These are phyloP conservation scores for Pararge aegeria DNA, from an alignment of 1,140 invertebrate species.

Conservation along the genomic window DNA sequence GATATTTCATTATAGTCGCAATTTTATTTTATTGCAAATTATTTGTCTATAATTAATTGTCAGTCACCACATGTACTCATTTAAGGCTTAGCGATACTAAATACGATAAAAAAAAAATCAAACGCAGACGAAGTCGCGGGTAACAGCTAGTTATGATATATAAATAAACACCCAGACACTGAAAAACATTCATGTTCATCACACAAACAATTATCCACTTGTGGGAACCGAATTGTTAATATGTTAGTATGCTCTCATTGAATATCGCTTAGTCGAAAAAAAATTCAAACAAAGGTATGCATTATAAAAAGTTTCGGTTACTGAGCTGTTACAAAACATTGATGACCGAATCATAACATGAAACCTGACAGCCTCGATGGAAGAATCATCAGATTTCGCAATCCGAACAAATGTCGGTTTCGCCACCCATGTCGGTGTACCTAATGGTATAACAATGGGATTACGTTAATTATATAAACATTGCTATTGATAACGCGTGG, in stretches of 20 bases:
- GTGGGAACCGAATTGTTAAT: neutral
- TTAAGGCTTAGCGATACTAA: no score
- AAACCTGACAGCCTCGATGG: neutral
- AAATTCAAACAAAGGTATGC: neutral
- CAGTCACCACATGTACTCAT: no score
- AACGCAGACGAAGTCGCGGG: no score
- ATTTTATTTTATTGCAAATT: no score
- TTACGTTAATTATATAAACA: conserved; percentile 24
- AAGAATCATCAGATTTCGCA: conserved; percentile 17
- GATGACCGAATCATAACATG: conserved; percentile 1
- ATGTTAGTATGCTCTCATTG: neutral
- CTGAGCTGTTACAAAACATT: neutral
- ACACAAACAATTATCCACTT: no score
- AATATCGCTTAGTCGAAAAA: neutral
- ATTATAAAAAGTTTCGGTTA: neutral
- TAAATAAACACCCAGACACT: no score
- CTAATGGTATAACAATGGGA: conserved; percentile 10
- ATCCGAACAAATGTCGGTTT: conserved; percentile 7
- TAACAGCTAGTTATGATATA: no score
- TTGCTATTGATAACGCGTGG: conserved; percentile 16
- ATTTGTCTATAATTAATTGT: no score
- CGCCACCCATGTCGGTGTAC: neutral
- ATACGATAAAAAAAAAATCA: no score
- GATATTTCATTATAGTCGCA: no score
- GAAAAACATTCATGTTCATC: no score